A percentile compares a stretch with the other conserved stretches of the same genome.
These are phyloP conservation scores for Anas acuta DNA, from an alignment of 2,797 vertebrate genomes.

Conservation along the genomic window DNA sequence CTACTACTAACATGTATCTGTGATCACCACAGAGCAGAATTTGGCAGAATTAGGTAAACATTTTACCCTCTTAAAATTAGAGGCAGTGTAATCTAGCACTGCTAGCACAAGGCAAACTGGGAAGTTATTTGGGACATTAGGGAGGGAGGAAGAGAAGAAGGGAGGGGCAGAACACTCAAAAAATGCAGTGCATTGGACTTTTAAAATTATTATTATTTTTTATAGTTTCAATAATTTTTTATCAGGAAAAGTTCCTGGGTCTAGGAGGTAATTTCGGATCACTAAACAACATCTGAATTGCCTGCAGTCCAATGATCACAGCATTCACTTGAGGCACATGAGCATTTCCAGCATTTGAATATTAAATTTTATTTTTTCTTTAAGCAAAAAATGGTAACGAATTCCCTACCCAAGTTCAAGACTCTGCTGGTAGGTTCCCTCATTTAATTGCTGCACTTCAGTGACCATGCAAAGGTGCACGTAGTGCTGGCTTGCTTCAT, in stretches of 20 bases:
- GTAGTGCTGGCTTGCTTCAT: background rate
- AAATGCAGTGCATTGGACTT: background rate
- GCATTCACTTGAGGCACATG: conserved; percentile 34
- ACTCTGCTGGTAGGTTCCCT: background rate
- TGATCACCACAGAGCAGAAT: background rate
- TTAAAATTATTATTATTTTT: background rate
- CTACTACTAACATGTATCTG: background rate
- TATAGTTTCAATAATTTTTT: conserved; percentile 7
- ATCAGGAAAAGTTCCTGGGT: conserved; percentile 7
- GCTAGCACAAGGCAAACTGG: background rate
- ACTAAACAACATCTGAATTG: background rate
- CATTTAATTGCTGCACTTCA: background rate
- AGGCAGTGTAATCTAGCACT: background rate
- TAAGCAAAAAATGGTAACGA: background rate
- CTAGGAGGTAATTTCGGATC: background rate
- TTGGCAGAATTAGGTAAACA: conserved; percentile 8
- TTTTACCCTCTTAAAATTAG: background rate
- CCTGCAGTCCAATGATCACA: background rate
- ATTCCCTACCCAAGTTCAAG: background rate
- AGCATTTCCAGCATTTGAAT: background rate
- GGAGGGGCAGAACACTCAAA: background rate
- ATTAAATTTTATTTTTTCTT: background rate
- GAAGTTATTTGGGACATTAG: background rate
- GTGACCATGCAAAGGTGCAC: background rate
- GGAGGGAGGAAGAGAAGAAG: background rate